A percentile compares a stretch with the other conserved stretches of the same genome.
phyloP scores from a whole-genome alignment of 2,113 vertebrate genomes.

The Glaucomys volans region DNA sequence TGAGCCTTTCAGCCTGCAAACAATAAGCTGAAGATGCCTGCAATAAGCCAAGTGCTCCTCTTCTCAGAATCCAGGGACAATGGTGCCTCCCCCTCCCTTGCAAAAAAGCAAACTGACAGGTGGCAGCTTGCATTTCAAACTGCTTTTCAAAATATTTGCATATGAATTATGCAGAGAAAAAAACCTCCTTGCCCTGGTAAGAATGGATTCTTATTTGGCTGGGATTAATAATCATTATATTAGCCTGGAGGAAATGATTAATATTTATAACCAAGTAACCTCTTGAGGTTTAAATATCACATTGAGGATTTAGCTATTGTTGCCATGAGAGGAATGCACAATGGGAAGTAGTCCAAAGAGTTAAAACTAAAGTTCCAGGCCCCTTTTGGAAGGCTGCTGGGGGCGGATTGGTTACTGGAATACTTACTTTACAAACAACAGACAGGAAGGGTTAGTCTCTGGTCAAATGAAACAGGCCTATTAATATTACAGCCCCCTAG shows the following conservation, averaged over 20 bases:
- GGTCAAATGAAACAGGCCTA: not conserved
- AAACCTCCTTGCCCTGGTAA: constrained; percentile 23
- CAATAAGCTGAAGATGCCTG: not conserved
- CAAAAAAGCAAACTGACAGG: constrained; percentile 63
- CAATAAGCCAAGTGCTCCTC: not conserved
- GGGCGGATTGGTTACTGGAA: not conserved
- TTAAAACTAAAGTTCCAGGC: not conserved
- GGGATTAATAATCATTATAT: constrained; percentile 70
- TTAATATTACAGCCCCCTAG: not conserved
- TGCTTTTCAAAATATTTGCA: constrained; percentile 61
- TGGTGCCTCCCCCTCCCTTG: not conserved
- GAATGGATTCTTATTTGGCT: constrained; percentile 63
- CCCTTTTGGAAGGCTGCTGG: not conserved
- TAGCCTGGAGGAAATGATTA: constrained; percentile 65
- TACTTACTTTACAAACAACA: not conserved
- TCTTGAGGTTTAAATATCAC: not conserved
- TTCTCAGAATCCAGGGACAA: constrained; percentile 37
- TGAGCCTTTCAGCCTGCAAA: not conserved
- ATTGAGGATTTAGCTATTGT: constrained; percentile 31
- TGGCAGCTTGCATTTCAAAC: constrained; percentile 61
- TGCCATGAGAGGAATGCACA: constrained; percentile 9
- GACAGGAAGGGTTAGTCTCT: not conserved
- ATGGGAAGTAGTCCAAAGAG: not conserved
- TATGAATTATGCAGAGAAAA: constrained; percentile 59
- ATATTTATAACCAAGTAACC: constrained; percentile 62